Evolutionary conservation across 2,888 invertebrate species (phyloP).

Genomic region (Leucophora obtusa): DNA sequence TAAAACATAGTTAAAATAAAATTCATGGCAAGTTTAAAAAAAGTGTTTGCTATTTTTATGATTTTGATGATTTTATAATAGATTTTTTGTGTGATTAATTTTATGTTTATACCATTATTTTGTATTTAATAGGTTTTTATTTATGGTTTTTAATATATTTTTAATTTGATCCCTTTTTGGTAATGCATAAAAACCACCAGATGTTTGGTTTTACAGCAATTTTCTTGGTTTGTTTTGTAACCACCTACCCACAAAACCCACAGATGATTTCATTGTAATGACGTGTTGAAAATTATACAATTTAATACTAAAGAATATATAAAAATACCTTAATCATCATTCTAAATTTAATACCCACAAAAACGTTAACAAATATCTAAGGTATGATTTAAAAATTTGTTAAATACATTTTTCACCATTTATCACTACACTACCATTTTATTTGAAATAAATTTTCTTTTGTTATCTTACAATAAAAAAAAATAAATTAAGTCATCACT

Average conservation of each 20-base stretch:
- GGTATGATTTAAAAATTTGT: not conserved
- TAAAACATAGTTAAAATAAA: not conserved
- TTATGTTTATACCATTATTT: not conserved
- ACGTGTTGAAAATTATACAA: constrained; percentile 53
- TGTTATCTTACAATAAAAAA: not conserved
- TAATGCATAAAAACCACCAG: not conserved
- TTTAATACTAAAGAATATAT: not conserved
- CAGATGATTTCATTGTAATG: constrained; percentile 42
- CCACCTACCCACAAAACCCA: not conserved
- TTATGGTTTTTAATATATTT: constrained; percentile 44
- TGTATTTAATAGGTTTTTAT: constrained; percentile 30
- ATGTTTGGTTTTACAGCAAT: not conserved
- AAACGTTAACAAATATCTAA: not conserved
- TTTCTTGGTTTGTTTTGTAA: not conserved
- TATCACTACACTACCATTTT: not conserved
- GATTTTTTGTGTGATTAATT: not conserved
- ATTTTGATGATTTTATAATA: too few relatives aligned
- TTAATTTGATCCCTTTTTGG: constrained; percentile 37
- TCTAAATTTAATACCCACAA: not conserved
- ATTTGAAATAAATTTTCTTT: not conserved
- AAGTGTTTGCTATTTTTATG: not conserved
- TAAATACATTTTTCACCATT: not conserved
- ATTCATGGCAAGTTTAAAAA: not conserved
- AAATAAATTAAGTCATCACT: not conserved
- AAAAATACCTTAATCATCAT: constrained; percentile 5